Conservation (phyloP, 2,888 invertebrate genomes). For the Phengaris alcon region DNA sequence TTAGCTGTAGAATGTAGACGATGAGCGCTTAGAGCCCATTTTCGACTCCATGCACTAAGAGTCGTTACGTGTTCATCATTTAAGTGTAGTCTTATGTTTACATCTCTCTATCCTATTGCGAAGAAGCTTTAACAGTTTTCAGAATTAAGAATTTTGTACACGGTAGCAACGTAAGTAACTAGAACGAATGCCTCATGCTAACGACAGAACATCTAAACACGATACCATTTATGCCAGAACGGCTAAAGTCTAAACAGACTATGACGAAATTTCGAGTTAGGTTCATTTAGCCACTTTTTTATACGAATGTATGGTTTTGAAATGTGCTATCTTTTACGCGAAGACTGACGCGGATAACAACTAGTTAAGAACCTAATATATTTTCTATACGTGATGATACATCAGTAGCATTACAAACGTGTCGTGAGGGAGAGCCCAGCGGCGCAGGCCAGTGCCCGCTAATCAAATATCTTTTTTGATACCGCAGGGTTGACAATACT, state of each 20-base stretch:
- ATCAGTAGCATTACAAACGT: conserved; percentile 3
- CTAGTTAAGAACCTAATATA: neutral
- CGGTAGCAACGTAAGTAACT: too few relatives aligned
- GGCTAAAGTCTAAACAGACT: too few relatives aligned
- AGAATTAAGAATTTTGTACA: too few relatives aligned
- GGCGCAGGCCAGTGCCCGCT: conserved; percentile 55
- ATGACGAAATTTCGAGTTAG: too few relatives aligned
- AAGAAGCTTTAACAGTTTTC: too few relatives aligned
- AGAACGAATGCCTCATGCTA: too few relatives aligned
- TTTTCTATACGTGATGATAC: conserved; percentile 21
- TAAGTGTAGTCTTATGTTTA: neutral
- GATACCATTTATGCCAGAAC: too few relatives aligned
- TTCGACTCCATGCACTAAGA: conserved; percentile 2
- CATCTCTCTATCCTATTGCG: too few relatives aligned
- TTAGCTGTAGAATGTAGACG: neutral
- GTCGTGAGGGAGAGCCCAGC: neutral
- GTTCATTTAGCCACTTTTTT: too few relatives aligned
- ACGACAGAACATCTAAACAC: too few relatives aligned
- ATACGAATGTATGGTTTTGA: too few relatives aligned
- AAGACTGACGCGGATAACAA: neutral
- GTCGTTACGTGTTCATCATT: neutral
- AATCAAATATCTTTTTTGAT: conserved; percentile 73
- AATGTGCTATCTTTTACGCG: neutral
- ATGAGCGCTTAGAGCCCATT: conserved; percentile 2
- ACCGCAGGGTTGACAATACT: conserved; percentile 63